Conservation (phyloP, 92 coral and sea anemone genomes). For the Epizoanthus stellaris region DNA sequence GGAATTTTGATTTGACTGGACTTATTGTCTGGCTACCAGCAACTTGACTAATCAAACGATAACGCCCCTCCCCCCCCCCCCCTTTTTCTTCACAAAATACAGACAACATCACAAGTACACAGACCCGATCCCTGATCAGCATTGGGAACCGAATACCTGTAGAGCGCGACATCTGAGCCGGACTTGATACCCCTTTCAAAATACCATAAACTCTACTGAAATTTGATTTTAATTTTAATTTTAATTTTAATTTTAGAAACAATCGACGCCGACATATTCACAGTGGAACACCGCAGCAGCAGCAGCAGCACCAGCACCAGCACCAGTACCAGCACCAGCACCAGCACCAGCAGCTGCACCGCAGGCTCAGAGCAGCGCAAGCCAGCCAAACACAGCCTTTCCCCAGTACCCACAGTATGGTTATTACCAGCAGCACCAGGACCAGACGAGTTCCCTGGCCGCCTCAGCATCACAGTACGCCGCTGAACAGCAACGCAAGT, state of each 20-base stretch:
- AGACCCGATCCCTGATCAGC: too few species aligned
- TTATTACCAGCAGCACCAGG: slow-evolving; percentile 93
- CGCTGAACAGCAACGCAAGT: slow-evolving; percentile 55
- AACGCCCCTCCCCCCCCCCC: too few species aligned
- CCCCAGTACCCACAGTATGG: slow-evolving; percentile 92
- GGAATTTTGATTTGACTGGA: too few species aligned
- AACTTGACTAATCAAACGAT: too few species aligned
- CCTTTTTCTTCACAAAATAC: too few species aligned
- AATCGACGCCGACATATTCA: slow-evolving; percentile 40
- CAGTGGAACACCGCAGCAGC: slow-evolving; percentile 37
- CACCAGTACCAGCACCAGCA: background rate
- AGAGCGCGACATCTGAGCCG: too few species aligned
- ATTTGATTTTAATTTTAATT: too few species aligned
- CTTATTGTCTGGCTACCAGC: too few species aligned
- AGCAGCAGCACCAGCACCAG: background rate
- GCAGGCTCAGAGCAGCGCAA: slow-evolving; percentile 7
- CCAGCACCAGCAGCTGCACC: slow-evolving; percentile 25
- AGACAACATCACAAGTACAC: too few species aligned
- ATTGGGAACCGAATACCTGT: too few species aligned
- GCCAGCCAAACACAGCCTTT: slow-evolving; percentile 23
- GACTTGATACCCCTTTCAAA: too few species aligned
- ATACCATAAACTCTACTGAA: too few species aligned
- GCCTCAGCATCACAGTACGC: slow-evolving; percentile 65
- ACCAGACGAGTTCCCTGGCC: slow-evolving; percentile 66
- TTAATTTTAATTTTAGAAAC: slow-evolving; percentile 2